phyloP scores from a whole-genome alignment of 2,888 invertebrate species.

The Rhingia campestris region DNA sequence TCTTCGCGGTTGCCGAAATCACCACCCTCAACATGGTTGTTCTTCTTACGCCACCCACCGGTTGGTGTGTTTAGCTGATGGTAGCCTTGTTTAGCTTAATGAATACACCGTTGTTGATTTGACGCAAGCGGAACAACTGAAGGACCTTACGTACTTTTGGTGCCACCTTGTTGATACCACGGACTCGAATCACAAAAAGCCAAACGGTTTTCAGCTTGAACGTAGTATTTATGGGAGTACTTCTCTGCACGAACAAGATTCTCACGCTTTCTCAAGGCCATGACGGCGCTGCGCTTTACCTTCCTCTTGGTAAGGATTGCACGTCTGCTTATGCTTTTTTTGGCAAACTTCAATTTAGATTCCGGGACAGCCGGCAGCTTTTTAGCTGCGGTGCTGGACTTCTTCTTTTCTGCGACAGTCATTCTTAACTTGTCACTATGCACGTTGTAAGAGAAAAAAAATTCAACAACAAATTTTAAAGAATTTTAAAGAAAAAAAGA shows the following conservation, averaged over 20 bases:
- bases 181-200: constrained; percentile 99
- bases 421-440: constrained; percentile 82
- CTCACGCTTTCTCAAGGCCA: constrained; percentile 90
- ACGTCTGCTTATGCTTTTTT: constrained; percentile 90
- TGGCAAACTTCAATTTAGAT: constrained; percentile 96
- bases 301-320: constrained; percentile 87
- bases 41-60: constrained; percentile 99
- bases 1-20: constrained; percentile 99
- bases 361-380: constrained; percentile 98
- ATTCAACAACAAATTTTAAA: no score
- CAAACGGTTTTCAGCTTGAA: constrained; percentile 96
- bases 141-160: constrained; percentile 96
- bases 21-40: constrained; percentile 99
- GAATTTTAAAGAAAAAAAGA: no score
- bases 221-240: constrained; percentile 98
- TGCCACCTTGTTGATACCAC: constrained; percentile 94
- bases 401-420: constrained; percentile 83
- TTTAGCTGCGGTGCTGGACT: constrained; percentile 85
- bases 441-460: constrained; percentile 83
- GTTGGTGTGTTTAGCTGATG: constrained; percentile 98
- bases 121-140: constrained; percentile 97
- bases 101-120: constrained; percentile 99
- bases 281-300: constrained; percentile 88
- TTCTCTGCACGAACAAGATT: constrained; percentile 97
- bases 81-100: constrained; percentile 99